Evolutionary conservation across 2,113 vertebrate species (phyloP).

Genomic region (Pangasianodon gigas): DNA sequence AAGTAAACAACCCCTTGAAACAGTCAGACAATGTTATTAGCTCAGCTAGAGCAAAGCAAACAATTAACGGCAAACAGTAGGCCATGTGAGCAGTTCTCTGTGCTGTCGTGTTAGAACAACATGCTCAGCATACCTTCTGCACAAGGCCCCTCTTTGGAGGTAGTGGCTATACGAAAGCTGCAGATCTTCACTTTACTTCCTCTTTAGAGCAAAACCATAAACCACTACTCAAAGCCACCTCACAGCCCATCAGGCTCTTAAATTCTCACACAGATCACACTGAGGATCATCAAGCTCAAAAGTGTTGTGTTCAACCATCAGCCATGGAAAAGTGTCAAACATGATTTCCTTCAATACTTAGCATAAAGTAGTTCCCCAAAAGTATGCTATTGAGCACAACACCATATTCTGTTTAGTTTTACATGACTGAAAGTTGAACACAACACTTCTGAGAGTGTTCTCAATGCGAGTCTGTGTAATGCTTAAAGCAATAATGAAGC

Average conservation of each 20-base stretch:
- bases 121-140: not conserved
- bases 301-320: too few species aligned
- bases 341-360: not conserved
- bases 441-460: too few species aligned
- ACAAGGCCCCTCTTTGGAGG: not conserved
- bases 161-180: slow-evolving; percentile 48
- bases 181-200: slow-evolving; percentile 60
- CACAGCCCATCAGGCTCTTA: not conserved
- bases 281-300: too few species aligned
- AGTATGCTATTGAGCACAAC: too few species aligned
- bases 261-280: too few species aligned
- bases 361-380: too few species aligned
- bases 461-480: too few species aligned
- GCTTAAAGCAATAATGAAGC: too few species aligned
- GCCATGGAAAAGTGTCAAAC: not conserved
- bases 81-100: not conserved
- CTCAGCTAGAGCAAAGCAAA: not conserved
- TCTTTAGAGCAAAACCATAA: slow-evolving; percentile 27
- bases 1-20: not conserved
- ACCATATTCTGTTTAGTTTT: too few species aligned
- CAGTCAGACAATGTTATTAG: not conserved
- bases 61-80: not conserved
- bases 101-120: too few species aligned
- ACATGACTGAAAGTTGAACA: too few species aligned
- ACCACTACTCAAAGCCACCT: not conserved